phyloP scores from a whole-genome alignment of 1,140 invertebrate genomes.

The Penaeus japonicus region DNA sequence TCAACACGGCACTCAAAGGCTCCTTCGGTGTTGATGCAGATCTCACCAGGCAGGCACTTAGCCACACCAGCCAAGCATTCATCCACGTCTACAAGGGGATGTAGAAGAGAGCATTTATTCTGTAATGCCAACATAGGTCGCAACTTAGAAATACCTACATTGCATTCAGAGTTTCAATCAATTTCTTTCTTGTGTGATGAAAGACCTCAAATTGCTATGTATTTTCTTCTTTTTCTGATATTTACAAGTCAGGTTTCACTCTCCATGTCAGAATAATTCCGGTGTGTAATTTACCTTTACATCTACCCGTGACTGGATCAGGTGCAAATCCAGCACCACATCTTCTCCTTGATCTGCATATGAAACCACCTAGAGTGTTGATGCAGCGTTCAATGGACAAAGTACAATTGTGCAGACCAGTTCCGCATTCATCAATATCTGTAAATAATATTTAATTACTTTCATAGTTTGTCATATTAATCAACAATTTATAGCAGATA shows the following conservation, averaged over 20 bases:
- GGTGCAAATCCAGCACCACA: slow-evolving; percentile 33
- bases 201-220: too few relatives aligned
- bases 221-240: too few relatives aligned
- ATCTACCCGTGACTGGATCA: slow-evolving; percentile 37
- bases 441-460: neutral
- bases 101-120: neutral
- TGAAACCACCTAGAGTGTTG: slow-evolving; percentile 75
- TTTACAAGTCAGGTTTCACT: neutral
- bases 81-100: slow-evolving; percentile 58
- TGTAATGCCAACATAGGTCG: too few relatives aligned
- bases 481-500: neutral
- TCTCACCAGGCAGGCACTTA: slow-evolving; percentile 55
- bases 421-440: slow-evolving; percentile 79
- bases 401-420: slow-evolving; percentile 71
- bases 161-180: too few relatives aligned
- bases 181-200: neutral
- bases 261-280: too few relatives aligned
- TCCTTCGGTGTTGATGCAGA: slow-evolving; percentile 60
- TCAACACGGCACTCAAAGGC: slow-evolving; percentile 58
- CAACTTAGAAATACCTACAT: too few relatives aligned
- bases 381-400: slow-evolving; percentile 72
- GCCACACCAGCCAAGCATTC: slow-evolving; percentile 58
- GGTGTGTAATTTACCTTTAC: slow-evolving; percentile 35
- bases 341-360: slow-evolving; percentile 64
- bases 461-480: neutral